Percentiles rank a stretch among this genome's conserved stretches.
Conservation (phyloP, 2,888 invertebrate genomes). For the Nemapogon koenigi region DNA sequence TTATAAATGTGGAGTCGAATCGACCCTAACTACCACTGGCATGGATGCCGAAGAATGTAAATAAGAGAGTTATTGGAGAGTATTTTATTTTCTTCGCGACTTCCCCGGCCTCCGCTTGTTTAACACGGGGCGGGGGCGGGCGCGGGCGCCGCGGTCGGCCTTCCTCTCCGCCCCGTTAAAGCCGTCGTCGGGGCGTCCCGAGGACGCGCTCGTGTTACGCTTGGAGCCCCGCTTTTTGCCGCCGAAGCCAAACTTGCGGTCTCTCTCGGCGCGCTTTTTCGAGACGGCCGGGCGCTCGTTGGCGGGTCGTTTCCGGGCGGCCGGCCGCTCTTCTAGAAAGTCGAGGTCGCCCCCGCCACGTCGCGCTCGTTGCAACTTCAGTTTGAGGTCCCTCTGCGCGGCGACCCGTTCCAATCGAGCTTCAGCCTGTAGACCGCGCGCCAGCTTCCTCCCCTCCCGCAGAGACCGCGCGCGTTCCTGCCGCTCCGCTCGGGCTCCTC, state of each 20-base stretch:
- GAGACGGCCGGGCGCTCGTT: slow-evolving; percentile 24
- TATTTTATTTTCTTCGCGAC: slow-evolving; percentile 32
- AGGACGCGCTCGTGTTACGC: slow-evolving; percentile 83
- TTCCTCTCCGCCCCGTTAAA: slow-evolving; percentile 52
- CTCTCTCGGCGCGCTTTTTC: slow-evolving; percentile 70
- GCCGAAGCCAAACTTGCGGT: slow-evolving; percentile 92
- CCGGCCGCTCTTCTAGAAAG: slow-evolving; percentile 82
- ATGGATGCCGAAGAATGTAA: too few species aligned
- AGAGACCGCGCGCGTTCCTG: slow-evolving; percentile 91
- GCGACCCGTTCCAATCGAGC: slow-evolving; percentile 83
- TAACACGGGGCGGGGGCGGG: too few species aligned
- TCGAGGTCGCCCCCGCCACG: slow-evolving; percentile 87
- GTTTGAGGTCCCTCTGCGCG: slow-evolving; percentile 89
- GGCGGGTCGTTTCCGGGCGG: too few species aligned
- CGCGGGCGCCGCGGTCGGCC: slow-evolving; percentile 38
- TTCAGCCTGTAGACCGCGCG: slow-evolving; percentile 75
- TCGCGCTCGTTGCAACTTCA: slow-evolving; percentile 91
- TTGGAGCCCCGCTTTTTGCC: slow-evolving; percentile 93
- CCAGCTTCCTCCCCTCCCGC: slow-evolving; percentile 89
- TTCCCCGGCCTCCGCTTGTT: slow-evolving; percentile 64
- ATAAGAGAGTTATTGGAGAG: too few species aligned
- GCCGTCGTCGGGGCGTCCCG: slow-evolving; percentile 70
- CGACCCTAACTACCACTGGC: too few species aligned
- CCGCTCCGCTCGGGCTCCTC: slow-evolving; percentile 84
- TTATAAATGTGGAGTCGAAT: too few species aligned